Percentiles rank a stretch among this genome's conserved stretches.
Evolutionary conservation across 2,888 invertebrate genomes (phyloP).

Genomic region (Elysia crispata): DNA sequence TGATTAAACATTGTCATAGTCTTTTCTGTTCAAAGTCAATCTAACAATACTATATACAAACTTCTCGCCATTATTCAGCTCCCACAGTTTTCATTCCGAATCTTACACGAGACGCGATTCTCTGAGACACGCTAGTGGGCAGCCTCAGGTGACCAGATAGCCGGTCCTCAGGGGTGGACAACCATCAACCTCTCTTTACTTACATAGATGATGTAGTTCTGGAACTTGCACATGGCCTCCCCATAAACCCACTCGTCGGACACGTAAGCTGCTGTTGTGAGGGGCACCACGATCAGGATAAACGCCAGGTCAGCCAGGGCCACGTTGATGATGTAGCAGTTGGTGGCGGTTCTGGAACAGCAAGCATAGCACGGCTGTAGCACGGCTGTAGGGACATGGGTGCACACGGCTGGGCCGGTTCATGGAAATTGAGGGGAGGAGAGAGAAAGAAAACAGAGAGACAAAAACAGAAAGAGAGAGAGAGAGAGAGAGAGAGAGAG

Average conservation of each 20-base stretch:
- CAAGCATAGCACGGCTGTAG: not conserved
- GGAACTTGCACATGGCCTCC: constrained; percentile 69
- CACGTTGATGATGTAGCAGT: constrained; percentile 72
- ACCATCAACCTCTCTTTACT: constrained; percentile 59
- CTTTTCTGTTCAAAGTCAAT: too few relatives aligned
- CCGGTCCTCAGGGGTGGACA: too few relatives aligned
- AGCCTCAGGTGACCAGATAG: too few relatives aligned
- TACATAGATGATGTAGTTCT: constrained; percentile 71
- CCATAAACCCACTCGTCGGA: constrained; percentile 67
- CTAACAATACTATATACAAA: too few relatives aligned
- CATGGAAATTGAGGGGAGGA: not conserved
- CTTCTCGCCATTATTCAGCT: too few relatives aligned
- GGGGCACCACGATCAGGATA: constrained; percentile 67
- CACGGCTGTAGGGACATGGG: too few relatives aligned
- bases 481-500: constrained; percentile 25
- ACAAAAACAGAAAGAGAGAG: constrained; percentile 21
- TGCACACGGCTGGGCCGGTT: too few relatives aligned
- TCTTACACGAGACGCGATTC: too few relatives aligned
- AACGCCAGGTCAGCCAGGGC: constrained; percentile 74
- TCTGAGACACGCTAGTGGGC: too few relatives aligned
- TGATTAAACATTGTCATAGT: too few relatives aligned
- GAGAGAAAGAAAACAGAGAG: not conserved
- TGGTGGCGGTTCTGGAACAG: constrained; percentile 63
- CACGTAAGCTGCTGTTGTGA: constrained; percentile 67
- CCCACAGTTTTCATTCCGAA: too few relatives aligned